A percentile compares a stretch with the other conserved stretches of the same genome.
Evolutionary conservation across 2,888 invertebrate genomes (phyloP).

Genomic region (Epistrophella euchroma): DNA sequence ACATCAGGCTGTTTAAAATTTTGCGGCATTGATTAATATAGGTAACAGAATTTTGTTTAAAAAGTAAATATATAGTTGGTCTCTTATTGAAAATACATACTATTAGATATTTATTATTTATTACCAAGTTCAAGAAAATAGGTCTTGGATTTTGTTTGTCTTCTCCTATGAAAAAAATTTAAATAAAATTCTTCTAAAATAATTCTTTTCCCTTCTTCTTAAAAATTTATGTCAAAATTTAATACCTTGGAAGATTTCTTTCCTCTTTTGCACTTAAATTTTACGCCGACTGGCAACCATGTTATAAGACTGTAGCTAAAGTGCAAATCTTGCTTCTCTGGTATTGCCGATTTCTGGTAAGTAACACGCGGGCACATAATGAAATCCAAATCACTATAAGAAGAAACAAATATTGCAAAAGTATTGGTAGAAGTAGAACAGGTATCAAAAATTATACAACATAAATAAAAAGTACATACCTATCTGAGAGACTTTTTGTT

Average conservation of each 20-base stretch:
- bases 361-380: conserved; percentile 31
- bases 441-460: conserved; percentile 34
- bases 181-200: too few relatives aligned
- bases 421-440: conserved; percentile 48
- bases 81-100: too few relatives aligned
- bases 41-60: too few relatives aligned
- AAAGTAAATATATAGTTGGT: too few relatives aligned
- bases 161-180: too few relatives aligned
- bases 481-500: conserved; percentile 22
- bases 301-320: not conserved
- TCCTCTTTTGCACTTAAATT: not conserved
- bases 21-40: too few relatives aligned
- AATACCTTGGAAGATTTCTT: not conserved
- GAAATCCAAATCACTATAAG: not conserved
- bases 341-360: conserved; percentile 9
- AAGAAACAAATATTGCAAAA: not conserved
- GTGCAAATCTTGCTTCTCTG: conserved; percentile 1
- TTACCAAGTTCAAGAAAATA: too few relatives aligned
- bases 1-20: too few relatives aligned
- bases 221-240: too few relatives aligned
- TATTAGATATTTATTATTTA: too few relatives aligned
- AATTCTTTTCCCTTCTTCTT: too few relatives aligned
- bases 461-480: not conserved
- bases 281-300: not conserved
- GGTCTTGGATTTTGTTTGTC: too few relatives aligned